phyloP scores from a whole-genome alignment of 2,113 vertebrate species.

The Maylandia zebra region DNA sequence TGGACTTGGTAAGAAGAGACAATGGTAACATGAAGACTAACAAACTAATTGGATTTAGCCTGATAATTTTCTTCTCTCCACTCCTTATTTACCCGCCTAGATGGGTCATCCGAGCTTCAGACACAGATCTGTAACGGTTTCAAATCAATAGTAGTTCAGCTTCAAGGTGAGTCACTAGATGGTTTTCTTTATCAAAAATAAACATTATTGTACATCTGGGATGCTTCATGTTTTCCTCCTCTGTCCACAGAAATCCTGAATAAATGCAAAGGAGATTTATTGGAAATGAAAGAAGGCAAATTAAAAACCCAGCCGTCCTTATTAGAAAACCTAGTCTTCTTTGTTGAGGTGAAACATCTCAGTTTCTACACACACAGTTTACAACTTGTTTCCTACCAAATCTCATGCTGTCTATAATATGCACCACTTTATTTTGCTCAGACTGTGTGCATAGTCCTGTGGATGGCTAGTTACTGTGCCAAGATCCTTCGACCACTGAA shows the following conservation, averaged over 20 bases:
- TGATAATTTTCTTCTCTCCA: not conserved
- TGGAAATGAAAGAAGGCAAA: conserved; percentile 80
- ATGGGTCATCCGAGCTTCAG: conserved; percentile 87
- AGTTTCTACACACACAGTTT: not conserved
- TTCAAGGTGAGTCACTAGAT: conserved; percentile 79
- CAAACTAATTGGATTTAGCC: not conserved
- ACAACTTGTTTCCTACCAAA: not conserved
- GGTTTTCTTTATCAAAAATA: not conserved
- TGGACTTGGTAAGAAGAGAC: conserved; percentile 78
- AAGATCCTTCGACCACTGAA: conserved; percentile 86
- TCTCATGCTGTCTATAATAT: not conserved
- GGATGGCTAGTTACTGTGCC: conserved; percentile 87
- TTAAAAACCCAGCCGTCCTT: conserved; percentile 80
- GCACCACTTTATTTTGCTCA: conserved; percentile 31
- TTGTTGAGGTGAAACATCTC: conserved; percentile 83
- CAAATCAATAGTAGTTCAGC: conserved; percentile 82
- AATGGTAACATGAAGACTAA: not conserved
- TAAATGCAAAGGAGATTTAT: conserved; percentile 89
- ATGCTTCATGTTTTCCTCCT: not conserved
- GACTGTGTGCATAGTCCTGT: conserved; percentile 84
- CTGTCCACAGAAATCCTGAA: conserved; percentile 78
- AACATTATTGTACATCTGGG: fast-evolving
- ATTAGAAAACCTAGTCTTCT: conserved; percentile 93
- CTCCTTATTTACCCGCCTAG: conserved; percentile 61
- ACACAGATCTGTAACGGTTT: conserved; percentile 87